Conservation (phyloP, 1,140 invertebrate genomes). For the Diuraphis noxia region DNA sequence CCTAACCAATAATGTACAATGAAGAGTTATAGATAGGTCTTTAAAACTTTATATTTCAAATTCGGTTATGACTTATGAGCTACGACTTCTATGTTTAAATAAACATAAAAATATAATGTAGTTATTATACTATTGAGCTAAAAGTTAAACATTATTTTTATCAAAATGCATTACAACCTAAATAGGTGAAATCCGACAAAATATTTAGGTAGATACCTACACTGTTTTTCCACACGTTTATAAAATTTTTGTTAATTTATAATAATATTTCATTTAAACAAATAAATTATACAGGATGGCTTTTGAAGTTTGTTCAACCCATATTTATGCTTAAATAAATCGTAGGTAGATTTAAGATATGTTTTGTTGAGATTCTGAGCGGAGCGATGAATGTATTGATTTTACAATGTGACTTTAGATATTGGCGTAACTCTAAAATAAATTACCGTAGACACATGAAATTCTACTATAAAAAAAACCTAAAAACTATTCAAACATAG, state of each 20-base stretch:
- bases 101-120: not conserved
- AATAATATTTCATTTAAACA: not conserved
- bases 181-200: not conserved
- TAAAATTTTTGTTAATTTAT: not conserved
- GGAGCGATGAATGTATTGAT: too few relatives aligned
- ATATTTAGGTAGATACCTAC: not conserved
- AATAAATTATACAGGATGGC: too few relatives aligned
- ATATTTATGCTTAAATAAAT: too few relatives aligned
- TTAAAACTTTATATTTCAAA: slow-evolving; percentile 7
- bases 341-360: too few relatives aligned
- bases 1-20: not conserved
- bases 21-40: not conserved
- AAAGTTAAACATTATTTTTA: not conserved
- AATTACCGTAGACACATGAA: too few relatives aligned
- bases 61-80: not conserved
- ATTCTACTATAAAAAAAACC: too few relatives aligned
- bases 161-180: not conserved
- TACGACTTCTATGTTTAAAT: not conserved
- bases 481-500: too few relatives aligned
- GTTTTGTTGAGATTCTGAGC: too few relatives aligned
- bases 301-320: too few relatives aligned
- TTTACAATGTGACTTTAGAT: too few relatives aligned
- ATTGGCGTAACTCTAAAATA: too few relatives aligned
- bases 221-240: not conserved
- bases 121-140: not conserved